Base-by-base conservation (phyloP, 1,140 invertebrate species). In the Lordiphosa mommai region DNA sequence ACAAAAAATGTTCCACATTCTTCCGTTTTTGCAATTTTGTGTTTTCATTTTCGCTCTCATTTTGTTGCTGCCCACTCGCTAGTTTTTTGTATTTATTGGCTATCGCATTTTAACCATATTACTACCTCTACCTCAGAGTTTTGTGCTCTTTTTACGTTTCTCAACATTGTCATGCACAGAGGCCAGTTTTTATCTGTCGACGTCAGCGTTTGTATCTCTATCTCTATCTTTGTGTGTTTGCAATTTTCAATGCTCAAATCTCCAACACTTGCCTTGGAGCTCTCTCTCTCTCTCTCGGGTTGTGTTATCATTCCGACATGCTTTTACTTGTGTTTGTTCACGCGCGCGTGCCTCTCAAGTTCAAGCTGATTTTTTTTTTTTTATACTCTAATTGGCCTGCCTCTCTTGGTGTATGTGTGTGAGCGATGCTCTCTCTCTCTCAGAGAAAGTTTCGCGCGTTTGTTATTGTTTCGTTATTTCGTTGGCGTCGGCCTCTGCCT, bases 401-500 rank as follows among this genome's bases (percentile, higher is more conserved):
- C 34, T 51, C 30, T 50, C 32, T 48, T 16, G 36, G 12, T 32
- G 10, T 32, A 12, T 12, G 17, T 48, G n/a, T 50, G 52, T 36
- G 32, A 33, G 23, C 47, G 32, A 29, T 27, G 59, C 36, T 56
- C 43, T 52, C 23, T 52, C 40, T 48, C 63, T 48, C 73, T 72
- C 72, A 76, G 79, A 82, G 77, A 82, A 82, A 82, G 77, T 82
- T 82, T 82, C 66, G 77, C 79, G 71, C 66, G 77, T 82, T 82
- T 82, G 77, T 82, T 82, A 82, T 82, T 82, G 77, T 82, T 82
- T 82, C 79, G 77, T 77, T 82, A 82, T 84, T 82, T 69, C 72
- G 68, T 70, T 79, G 48, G 69, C 65, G 76, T 80, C 63, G 23
- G 16, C 34, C 37, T 43, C 27, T 14, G 13, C 29, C 17, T 29